These are phyloP conservation scores for Anas platyrhynchos DNA, from an alignment of 2,113 vertebrate genomes.

Conservation along the genomic window DNA sequence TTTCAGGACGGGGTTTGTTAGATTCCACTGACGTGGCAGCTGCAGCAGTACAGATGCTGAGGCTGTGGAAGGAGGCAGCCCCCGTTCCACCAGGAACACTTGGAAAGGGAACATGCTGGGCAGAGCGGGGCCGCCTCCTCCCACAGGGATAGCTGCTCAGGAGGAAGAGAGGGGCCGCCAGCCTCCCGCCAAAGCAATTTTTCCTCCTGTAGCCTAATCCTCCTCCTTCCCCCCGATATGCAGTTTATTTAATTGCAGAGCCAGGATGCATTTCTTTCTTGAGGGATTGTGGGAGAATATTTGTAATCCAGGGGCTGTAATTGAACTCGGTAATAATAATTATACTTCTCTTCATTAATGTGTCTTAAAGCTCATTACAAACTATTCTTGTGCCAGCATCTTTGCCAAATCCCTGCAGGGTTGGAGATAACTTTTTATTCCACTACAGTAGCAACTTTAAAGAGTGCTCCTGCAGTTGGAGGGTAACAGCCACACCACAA, in stretches of 20 bases:
- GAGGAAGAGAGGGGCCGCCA: conserved; percentile 20
- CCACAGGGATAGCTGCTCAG: neutral
- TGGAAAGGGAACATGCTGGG: neutral
- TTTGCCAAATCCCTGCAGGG: conserved; percentile 50
- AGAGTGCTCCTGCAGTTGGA: neutral
- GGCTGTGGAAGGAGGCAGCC: conserved; percentile 36
- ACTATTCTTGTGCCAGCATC: conserved; percentile 62
- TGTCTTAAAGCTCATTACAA: conserved; percentile 67
- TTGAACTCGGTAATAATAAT: conserved; percentile 65
- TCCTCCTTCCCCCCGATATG: conserved; percentile 32
- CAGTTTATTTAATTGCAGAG: conserved; percentile 54
- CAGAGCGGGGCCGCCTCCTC: conserved; percentile 6
- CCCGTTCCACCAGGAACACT: neutral
- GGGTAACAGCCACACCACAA: neutral
- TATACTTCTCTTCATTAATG: conserved; percentile 64
- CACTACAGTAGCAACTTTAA: neutral
- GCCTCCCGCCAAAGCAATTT: conserved; percentile 35
- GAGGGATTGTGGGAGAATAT: conserved; percentile 60
- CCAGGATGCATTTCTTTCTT: conserved; percentile 60
- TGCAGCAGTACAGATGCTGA: neutral
- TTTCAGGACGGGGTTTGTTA: conserved; percentile 23
- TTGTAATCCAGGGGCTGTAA: conserved; percentile 66
- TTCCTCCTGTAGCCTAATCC: conserved; percentile 45
- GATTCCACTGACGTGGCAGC: conserved; percentile 22
- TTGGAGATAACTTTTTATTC: conserved; percentile 40